Evolutionary conservation across 35 echinoderm and acorn worm species (phyloP), one percentile per base, ranked within the genome.

Genomic region (Heliocidaris tuberculata): DNA sequence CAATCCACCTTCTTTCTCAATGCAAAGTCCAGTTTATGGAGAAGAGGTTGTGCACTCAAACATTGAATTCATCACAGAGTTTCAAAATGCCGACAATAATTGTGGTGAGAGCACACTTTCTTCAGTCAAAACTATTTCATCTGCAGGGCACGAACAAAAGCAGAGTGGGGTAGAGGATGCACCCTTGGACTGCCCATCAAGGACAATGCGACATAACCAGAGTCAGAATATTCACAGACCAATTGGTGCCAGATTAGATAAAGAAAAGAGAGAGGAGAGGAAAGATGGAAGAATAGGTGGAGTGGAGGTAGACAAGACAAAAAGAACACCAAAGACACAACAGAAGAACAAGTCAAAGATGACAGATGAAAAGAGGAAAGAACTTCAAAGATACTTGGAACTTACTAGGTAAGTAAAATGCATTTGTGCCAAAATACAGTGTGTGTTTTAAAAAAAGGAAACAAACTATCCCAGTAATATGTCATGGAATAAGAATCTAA

Each of bases 361-460:
- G 47, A 93, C 48, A 52, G 91, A 49, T 32, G 91, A 93, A 24
- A 93, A 30, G 29, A 49, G 50, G 91, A 54, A 59, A 59, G 91
- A 93, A 48, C 31, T 93, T 6, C 31, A 93, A 29, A 93, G 91
- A 93, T 59, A 93, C 27, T 59, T 93, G 32, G 48, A 93, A 48
- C 91, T 93, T 30, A 93, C 91, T 1, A 93, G 91, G 91, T 93
- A n/a, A n/a, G 21, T 60, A 12, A 15, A 60, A n/a, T 3, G 1
- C 0, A 42, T 42, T 3, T 42, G 35, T 42, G 35, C 35, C 35
- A 42, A 42, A 42, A 42, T 42, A 42, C 35, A 42, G 35, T 42
- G 35, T 42, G 3, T 42, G 0, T 42, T 3, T 42, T 42, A 42
- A 42, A 42, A 1, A 42, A 42, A 42, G 35, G 35, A 42, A 42